Conservation (phyloP, 2,113 vertebrate species). For the Cottus gobio region DNA sequence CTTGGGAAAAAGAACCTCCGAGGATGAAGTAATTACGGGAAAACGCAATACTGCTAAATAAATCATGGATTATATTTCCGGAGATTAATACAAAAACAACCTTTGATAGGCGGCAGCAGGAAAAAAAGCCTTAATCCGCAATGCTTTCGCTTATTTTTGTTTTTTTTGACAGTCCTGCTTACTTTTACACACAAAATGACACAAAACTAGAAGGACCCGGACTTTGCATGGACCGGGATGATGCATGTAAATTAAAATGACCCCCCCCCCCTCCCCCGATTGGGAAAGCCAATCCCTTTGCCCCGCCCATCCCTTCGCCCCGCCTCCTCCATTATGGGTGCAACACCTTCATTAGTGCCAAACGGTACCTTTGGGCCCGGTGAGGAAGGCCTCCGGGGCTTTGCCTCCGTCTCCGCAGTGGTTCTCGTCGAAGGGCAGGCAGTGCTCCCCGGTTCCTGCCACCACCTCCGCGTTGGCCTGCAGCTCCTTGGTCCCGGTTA, state of each 20-base stretch:
- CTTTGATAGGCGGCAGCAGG: background rate
- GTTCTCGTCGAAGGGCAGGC: conserved; percentile 95
- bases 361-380: conserved; percentile 95
- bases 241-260: conserved; percentile 45
- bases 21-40: background rate
- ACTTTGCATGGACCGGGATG: conserved; percentile 34
- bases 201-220: background rate
- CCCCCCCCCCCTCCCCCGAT: no score
- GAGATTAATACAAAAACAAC: conserved; percentile 7
- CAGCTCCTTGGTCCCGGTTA: conserved; percentile 89
- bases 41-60: conserved; percentile 1
- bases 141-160: background rate
- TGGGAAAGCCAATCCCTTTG: conserved; percentile 34
- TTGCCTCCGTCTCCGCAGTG: conserved; percentile 97
- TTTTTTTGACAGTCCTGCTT: background rate
- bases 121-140: conserved; percentile 13
- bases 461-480: conserved; percentile 92
- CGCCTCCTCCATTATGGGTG: conserved; percentile 38
- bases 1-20: background rate
- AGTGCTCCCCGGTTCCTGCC: conserved; percentile 96
- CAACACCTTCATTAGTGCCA: conserved; percentile 39
- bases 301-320: conserved; percentile 35
- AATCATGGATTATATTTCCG: conserved; percentile 1
- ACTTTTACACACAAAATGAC: conserved; percentile 6
- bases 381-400: conserved; percentile 93